Conservation (phyloP, 1,140 invertebrate species). For the Teleopsis dalmanni region DNA sequence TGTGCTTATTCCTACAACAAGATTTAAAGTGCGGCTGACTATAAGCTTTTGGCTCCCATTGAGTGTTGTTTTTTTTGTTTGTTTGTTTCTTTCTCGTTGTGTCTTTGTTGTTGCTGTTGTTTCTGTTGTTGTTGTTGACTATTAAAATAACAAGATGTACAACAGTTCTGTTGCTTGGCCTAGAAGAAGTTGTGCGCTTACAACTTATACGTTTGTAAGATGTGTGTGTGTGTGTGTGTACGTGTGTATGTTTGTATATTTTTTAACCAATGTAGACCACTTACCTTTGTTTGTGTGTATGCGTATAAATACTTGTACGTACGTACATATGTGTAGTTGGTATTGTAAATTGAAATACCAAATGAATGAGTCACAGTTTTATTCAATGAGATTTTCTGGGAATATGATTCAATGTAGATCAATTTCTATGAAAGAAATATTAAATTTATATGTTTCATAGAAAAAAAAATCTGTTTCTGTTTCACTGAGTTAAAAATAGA, state of each 20-base stretch:
- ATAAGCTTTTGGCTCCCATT: too few species aligned
- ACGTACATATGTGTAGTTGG: not conserved
- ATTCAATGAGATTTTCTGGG: not conserved
- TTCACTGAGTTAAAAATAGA: not conserved
- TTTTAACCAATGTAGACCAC: too few species aligned
- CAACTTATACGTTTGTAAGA: not conserved
- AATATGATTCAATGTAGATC: not conserved
- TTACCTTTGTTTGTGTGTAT: not conserved
- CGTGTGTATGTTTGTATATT: not conserved
- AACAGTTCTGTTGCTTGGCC: not conserved
- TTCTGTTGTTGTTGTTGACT: not conserved
- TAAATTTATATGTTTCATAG: too few species aligned
- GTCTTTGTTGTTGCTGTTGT: not conserved
- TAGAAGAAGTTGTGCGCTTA: constrained; percentile 1
- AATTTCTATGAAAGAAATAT: too few species aligned
- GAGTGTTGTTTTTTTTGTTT: too few species aligned
- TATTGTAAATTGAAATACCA: constrained; percentile 1
- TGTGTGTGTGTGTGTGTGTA: not conserved
- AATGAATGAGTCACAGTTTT: constrained; percentile 5
- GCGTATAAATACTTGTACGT: not conserved
- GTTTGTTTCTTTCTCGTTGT: too few species aligned
- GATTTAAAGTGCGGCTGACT: too few species aligned
- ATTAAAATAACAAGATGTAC: not conserved
- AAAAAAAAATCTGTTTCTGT: too few species aligned
- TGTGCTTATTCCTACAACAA: too few species aligned